Conservation (phyloP, 2,113 vertebrate species). For the Calidris pugnax region DNA sequence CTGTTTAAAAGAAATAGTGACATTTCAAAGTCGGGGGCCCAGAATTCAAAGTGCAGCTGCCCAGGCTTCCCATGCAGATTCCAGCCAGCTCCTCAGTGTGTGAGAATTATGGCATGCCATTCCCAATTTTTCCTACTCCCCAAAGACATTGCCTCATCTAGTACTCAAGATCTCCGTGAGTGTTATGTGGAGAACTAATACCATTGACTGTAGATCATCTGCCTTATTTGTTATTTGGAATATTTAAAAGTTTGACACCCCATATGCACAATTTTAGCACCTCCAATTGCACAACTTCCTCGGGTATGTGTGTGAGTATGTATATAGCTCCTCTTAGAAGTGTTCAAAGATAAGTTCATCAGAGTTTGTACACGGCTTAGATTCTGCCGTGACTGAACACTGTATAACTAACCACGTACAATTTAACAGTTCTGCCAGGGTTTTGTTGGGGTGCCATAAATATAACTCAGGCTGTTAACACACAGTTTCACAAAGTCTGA, state of each 20-base stretch:
- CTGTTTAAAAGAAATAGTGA: background rate
- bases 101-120: background rate
- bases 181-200: background rate
- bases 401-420: background rate
- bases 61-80: background rate
- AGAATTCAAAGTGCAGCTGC: background rate
- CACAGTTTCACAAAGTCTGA: background rate
- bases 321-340: background rate
- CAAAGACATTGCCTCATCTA: background rate
- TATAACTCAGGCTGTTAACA: rapidly evolving
- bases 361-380: background rate
- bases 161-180: background rate
- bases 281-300: background rate
- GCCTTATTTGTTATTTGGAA: background rate
- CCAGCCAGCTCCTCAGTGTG: background rate
- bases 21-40: background rate
- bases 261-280: background rate
- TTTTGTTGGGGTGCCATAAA: background rate
- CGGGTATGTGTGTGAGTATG: too few relatives aligned
- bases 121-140: background rate
- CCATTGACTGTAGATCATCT: background rate
- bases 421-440: background rate
- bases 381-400: background rate
- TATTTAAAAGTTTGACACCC: background rate
- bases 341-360: background rate